These are phyloP conservation scores for Altica lythri DNA, from an alignment of 2,888 invertebrate genomes.

Conservation along the genomic window DNA sequence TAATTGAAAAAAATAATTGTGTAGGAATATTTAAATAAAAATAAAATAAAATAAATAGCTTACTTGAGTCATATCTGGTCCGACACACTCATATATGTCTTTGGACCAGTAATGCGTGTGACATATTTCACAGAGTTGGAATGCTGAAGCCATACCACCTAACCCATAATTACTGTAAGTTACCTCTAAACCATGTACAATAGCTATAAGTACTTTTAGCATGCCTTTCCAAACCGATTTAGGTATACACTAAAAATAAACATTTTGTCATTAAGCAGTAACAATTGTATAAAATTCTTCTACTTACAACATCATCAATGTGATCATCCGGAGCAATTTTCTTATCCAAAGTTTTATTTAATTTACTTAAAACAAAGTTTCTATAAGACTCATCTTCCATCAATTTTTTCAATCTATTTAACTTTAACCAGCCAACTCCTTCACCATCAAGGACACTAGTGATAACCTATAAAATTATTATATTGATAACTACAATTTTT, in stretches of 20 bases:
- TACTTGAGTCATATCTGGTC: slow-evolving; percentile 57
- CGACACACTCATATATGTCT: slow-evolving; percentile 68
- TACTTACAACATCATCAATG: slow-evolving; percentile 95
- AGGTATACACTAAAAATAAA: slow-evolving; percentile 73
- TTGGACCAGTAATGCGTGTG: slow-evolving; percentile 98
- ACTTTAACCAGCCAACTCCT: slow-evolving; percentile 95
- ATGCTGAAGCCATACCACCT: slow-evolving; percentile 97
- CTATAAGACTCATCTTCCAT: slow-evolving; percentile 99
- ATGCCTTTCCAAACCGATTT: slow-evolving; percentile 96
- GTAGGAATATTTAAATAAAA: too few relatives aligned
- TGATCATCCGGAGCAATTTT: slow-evolving; percentile 95
- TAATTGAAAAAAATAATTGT: too few relatives aligned
- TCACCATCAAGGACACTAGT: slow-evolving; percentile 87
- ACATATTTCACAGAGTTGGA: slow-evolving; percentile 95
- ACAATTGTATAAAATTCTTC: slow-evolving; percentile 1
- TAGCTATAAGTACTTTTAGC: slow-evolving; percentile 87
- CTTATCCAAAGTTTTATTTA: slow-evolving; percentile 90
- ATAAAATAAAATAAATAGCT: slow-evolving; percentile 5
- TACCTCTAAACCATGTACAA: slow-evolving; percentile 87
- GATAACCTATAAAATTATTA: slow-evolving; percentile 63
- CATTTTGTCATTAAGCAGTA: background rate
- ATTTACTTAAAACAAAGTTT: slow-evolving; percentile 91
- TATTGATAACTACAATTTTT: background rate
- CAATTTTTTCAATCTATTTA: slow-evolving; percentile 88
- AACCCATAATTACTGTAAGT: slow-evolving; percentile 92